These are phyloP conservation scores for Athalia cordata DNA, from an alignment of 2,888 invertebrate species.

Conservation along the genomic window DNA sequence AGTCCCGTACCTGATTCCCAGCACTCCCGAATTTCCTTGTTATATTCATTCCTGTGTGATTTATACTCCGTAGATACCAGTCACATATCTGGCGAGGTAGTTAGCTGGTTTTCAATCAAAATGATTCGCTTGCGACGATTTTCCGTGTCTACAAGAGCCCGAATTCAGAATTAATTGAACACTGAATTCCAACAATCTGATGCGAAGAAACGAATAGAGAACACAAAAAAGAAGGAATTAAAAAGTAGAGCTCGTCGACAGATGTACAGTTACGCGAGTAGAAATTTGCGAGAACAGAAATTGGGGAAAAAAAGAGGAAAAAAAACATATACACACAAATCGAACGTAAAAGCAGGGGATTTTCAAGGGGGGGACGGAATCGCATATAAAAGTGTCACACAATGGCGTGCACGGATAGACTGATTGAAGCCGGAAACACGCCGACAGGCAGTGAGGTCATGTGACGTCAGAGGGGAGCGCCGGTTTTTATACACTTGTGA, in stretches of 20 bases:
- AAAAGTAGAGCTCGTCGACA: not conserved
- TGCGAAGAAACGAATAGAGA: not conserved
- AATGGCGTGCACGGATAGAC: conserved; percentile 40
- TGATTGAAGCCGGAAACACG: conserved; percentile 57
- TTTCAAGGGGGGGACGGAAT: conserved; percentile 8
- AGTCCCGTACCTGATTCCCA: too few relatives aligned
- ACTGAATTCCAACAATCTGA: too few relatives aligned
- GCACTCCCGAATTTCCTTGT: too few relatives aligned
- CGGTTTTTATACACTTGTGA: conserved; percentile 54
- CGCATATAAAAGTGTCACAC: conserved; percentile 39
- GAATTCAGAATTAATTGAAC: too few relatives aligned
- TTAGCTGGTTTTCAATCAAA: too few relatives aligned
- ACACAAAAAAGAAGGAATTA: not conserved
- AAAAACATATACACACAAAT: not conserved
- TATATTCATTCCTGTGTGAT: too few relatives aligned
- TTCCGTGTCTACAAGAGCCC: too few relatives aligned
- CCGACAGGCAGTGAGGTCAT: conserved; percentile 57
- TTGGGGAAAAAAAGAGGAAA: too few relatives aligned
- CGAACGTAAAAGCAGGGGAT: not conserved
- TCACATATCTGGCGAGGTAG: too few relatives aligned
- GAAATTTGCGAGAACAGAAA: conserved; percentile 7
- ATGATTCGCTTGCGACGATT: too few relatives aligned
- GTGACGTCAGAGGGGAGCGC: conserved; percentile 60
- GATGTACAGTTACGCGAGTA: not conserved
- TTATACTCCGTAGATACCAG: too few relatives aligned